Conservation (phyloP, 2,797 vertebrate species). For the Hemitrygon akajei region DNA sequence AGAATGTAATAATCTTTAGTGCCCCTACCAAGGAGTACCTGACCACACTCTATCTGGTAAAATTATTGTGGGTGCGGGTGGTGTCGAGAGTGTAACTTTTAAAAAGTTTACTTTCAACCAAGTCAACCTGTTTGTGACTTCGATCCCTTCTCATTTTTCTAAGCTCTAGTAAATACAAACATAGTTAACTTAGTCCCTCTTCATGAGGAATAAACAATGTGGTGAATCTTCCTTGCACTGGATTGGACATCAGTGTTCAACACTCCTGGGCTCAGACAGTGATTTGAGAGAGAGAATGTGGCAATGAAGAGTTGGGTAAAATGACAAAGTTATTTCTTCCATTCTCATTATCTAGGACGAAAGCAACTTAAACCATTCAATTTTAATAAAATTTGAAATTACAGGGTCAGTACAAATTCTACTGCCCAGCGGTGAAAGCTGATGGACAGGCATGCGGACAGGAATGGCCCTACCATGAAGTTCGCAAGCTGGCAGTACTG, state of each 20-base stretch:
- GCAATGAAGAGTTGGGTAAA: neutral
- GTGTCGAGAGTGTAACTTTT: neutral
- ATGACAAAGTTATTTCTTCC: neutral
- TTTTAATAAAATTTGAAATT: neutral
- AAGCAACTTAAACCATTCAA: neutral
- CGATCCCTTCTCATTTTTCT: neutral
- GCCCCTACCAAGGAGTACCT: neutral
- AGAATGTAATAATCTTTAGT: neutral
- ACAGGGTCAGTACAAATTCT: constrained; percentile 15
- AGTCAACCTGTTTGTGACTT: neutral
- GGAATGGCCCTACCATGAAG: constrained; percentile 21
- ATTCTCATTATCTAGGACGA: neutral
- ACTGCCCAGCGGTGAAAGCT: constrained; percentile 8
- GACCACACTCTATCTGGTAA: neutral
- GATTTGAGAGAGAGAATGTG: neutral
- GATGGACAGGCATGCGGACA: neutral
- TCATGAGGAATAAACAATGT: too few relatives aligned
- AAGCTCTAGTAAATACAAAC: too few relatives aligned
- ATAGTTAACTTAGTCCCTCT: too few relatives aligned
- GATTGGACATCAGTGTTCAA: too few relatives aligned
- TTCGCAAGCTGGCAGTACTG: constrained; percentile 18
- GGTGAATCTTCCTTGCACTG: too few relatives aligned
- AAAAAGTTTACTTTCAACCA: neutral
- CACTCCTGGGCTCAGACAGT: neutral
- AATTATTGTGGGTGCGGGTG: neutral